Percentiles rank a stretch among this genome's conserved stretches.
Conservation (phyloP, 2,888 invertebrate species). For the Tiphia femorata region DNA sequence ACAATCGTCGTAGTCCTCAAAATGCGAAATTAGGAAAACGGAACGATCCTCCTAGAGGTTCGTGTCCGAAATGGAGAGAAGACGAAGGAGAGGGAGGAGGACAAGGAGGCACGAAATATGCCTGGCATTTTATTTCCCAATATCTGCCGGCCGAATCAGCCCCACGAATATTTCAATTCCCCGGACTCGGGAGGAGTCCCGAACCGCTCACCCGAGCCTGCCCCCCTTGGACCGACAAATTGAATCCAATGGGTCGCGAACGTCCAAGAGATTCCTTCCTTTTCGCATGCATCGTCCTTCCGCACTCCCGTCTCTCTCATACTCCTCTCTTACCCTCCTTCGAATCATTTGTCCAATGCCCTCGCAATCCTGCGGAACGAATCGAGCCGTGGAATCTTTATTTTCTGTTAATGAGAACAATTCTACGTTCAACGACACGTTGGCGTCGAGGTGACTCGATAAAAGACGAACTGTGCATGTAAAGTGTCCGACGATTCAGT, state of each 20-base stretch:
- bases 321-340: neutral
- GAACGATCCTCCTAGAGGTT: too few relatives aligned
- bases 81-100: too few relatives aligned
- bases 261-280: neutral
- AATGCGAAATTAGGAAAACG: neutral
- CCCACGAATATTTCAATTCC: constrained; percentile 57
- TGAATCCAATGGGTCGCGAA: constrained; percentile 41
- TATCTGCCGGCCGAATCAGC: constrained; percentile 48
- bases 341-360: neutral
- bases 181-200: constrained; percentile 22
- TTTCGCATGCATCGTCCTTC: too few relatives aligned
- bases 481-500: constrained; percentile 13
- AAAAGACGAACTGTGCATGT: neutral
- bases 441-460: neutral
- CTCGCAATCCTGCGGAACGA: neutral
- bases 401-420: neutral
- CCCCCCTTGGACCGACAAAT: too few relatives aligned
- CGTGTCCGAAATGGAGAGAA: neutral
- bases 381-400: neutral
- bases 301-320: neutral
- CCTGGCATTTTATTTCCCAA: constrained; percentile 59
- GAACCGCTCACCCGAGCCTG: too few relatives aligned
- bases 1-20: neutral
- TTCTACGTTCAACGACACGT: too few relatives aligned
- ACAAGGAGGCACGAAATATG: constrained; percentile 50